Percentiles rank a stretch among this genome's conserved stretches.
phyloP scores from a whole-genome alignment of 2,797 vertebrate genomes.

The Gallinago solitaria region DNA sequence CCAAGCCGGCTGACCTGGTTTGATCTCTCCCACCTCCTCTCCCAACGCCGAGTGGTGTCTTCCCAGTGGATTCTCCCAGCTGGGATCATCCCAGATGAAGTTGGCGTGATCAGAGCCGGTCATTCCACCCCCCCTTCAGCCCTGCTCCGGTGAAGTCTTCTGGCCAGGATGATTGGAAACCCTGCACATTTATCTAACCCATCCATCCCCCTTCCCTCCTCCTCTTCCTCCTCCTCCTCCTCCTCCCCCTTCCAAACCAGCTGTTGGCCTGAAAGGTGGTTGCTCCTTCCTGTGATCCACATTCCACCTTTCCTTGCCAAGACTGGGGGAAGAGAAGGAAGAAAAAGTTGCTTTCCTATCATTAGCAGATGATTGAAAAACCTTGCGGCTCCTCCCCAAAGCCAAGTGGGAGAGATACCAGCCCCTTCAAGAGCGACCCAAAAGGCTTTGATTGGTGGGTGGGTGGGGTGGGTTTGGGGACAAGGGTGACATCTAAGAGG shows the following conservation, averaged over 20 bases:
- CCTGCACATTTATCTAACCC: not conserved
- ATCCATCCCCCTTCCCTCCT: not conserved
- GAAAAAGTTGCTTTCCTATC: constrained; percentile 4
- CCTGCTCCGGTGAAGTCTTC: not conserved
- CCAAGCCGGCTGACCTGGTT: not conserved
- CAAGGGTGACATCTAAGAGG: not conserved
- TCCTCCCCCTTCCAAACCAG: not conserved
- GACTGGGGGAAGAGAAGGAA: not conserved
- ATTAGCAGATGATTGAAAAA: constrained; percentile 30
- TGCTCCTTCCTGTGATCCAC: not conserved
- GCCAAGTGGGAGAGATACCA: not conserved
- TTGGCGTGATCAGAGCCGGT: rapidly evolving
- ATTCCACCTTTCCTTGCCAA: constrained; percentile 48
- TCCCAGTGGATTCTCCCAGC: too few relatives aligned
- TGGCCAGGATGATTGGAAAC: not conserved
- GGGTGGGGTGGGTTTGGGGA: too few relatives aligned
- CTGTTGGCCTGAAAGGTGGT: constrained; percentile 42
- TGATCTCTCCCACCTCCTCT: not conserved
- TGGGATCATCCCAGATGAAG: rapidly evolving
- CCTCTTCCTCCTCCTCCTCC: too few relatives aligned
- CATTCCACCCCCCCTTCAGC: not conserved
- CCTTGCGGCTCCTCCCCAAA: not conserved
- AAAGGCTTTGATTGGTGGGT: not conserved
- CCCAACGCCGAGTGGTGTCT: too few relatives aligned
- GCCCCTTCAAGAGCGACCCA: not conserved